Evolutionary conservation across 2,888 invertebrate genomes (phyloP), one percentile per base, ranked within the genome.

Genomic region (Acleris literana): DNA sequence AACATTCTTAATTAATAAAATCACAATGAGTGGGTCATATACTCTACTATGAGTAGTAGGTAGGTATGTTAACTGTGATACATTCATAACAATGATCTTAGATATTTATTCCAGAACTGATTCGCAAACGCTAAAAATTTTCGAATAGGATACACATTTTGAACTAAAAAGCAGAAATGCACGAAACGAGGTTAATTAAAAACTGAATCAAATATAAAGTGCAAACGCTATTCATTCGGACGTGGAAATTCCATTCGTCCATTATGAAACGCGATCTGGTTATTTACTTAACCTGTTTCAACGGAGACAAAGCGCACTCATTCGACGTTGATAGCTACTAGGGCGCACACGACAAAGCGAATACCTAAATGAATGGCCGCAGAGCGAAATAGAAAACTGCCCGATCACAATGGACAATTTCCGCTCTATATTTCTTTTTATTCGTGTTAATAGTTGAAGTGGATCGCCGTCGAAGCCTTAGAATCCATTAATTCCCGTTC

Each of bases 241-340:
- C 79, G 77, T 75, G 78, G 77, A 81, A 84, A 83, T 80, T 82
- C 72, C 76, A 82, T 80, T 79, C 75, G 76, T 79, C 79, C 76
- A 81, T 82, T 83, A 82, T 83, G 79, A 83, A 85, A 78, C 76
- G 78, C 78, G 80, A 85, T 85, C 83, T 74, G 74, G 80, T 78
- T 89, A 88, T 90, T 91, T 90, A 86, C 84, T 86, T 88, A 88
- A 86, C 88, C 88, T 83, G 84, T 81, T 87, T 85, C 83, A 80
- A 5, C 76, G 77, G 79, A 80, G 80, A 84, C 80, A 83, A 85
- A 84, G 78, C 81, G 78, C 73, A 72, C 73, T 79, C 80, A 77
- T 80, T 78, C 78, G 77, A 76, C 74, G 72, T 74, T 78, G 77
- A 78, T 80, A 76, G 75, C 76, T 75, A 78, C 76, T 77, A 70